phyloP scores from a whole-genome alignment of 1,140 invertebrate genomes.

The Procambarus virginalis region DNA sequence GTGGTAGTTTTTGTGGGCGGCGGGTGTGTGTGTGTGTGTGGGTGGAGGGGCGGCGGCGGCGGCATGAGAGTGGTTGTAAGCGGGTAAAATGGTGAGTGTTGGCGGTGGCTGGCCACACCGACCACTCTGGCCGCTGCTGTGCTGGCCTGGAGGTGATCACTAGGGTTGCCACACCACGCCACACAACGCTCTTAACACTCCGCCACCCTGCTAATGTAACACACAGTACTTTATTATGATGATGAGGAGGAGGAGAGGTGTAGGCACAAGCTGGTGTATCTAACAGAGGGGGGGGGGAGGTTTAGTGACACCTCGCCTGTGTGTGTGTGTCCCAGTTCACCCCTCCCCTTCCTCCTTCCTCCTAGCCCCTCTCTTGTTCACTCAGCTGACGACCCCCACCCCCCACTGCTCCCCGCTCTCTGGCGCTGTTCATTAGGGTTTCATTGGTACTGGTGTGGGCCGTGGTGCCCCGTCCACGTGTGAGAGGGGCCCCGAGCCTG shows the following conservation, averaged over 20 bases:
- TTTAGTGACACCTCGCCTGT: conserved; percentile 18
- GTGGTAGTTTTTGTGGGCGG: neutral
- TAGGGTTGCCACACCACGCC: conserved; percentile 16
- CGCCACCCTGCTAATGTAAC: neutral
- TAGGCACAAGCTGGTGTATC: neutral
- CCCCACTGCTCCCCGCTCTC: neutral
- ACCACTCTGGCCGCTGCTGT: neutral
- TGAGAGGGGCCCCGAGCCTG: neutral
- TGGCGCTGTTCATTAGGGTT: neutral
- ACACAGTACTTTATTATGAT: neutral
- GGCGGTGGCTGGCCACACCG: conserved; percentile 5
- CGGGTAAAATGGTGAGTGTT: neutral
- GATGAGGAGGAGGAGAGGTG: neutral
- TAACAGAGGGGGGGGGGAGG: neutral
- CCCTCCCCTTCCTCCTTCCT: neutral
- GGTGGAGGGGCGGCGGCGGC: neutral
- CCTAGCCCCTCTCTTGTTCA: conserved; percentile 7
- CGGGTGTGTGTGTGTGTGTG: neutral
- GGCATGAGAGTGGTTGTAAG: neutral
- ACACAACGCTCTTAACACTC: neutral
- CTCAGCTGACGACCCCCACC: conserved; percentile 40
- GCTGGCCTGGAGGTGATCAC: conserved; percentile 22
- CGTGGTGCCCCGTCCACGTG: neutral
- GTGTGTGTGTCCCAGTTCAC: neutral
- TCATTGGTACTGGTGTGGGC: neutral